A percentile compares a stretch with the other conserved stretches of the same genome.
These are phyloP conservation scores for Monochamus alternatus DNA, from an alignment of 2,888 invertebrate genomes.

Conservation along the genomic window DNA sequence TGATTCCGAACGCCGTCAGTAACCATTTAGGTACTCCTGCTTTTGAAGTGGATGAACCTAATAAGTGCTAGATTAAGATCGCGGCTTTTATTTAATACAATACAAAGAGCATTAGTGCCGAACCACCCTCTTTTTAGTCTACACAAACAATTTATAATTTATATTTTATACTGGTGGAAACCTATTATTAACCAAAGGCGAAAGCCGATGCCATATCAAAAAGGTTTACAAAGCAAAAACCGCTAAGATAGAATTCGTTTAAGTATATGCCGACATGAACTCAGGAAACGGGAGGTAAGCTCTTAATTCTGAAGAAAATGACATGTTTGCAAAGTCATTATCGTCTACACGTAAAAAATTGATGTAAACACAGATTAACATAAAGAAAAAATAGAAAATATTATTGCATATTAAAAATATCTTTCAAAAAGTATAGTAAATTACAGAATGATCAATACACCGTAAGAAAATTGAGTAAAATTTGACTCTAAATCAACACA, in stretches of 20 bases:
- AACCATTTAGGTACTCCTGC: conserved; percentile 36
- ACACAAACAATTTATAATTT: conserved; percentile 41
- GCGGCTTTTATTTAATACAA: conserved; percentile 41
- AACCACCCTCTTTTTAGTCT: conserved; percentile 37
- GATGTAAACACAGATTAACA: too few species aligned
- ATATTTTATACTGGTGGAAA: conserved; percentile 28
- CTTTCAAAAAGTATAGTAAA: too few species aligned
- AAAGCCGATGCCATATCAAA: conserved; percentile 30
- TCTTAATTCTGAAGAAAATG: background rate
- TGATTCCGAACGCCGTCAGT: conserved; percentile 60
- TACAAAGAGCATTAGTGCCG: conserved; percentile 42
- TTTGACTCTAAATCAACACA: too few species aligned
- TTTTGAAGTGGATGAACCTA: conserved; percentile 43
- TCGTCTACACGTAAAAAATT: too few species aligned
- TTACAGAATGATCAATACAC: too few species aligned
- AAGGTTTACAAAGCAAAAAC: conserved; percentile 33
- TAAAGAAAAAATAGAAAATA: too few species aligned
- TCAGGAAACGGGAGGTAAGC: conserved; percentile 9
- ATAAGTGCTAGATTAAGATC: conserved; percentile 42
- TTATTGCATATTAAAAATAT: too few species aligned
- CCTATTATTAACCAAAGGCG: conserved; percentile 29
- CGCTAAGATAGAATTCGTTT: conserved; percentile 14
- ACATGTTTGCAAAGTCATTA: too few species aligned
- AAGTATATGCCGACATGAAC: conserved; percentile 17
- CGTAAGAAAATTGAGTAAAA: too few species aligned